phyloP scores from a whole-genome alignment of 2,888 invertebrate genomes.

The Lasioglossum morio region DNA sequence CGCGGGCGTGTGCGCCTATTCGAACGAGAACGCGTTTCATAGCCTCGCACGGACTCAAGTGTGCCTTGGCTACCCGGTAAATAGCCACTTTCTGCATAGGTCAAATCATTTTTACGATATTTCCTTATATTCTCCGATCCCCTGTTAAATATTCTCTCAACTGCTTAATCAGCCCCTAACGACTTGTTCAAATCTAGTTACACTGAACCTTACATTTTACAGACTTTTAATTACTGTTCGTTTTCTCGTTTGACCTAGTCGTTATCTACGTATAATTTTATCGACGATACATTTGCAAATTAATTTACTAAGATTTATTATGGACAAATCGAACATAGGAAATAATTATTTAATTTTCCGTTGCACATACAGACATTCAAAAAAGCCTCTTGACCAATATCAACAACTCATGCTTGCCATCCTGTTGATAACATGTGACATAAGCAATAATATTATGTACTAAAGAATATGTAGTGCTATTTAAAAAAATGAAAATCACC shows the following conservation, averaged over 20 bases:
- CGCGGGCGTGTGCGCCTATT: conserved; percentile 50
- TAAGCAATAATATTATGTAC: too few species aligned
- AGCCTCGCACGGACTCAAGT: conserved; percentile 42
- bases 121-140: neutral
- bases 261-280: neutral
- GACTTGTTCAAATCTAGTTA: neutral
- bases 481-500: too few species aligned
- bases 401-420: too few species aligned
- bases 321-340: neutral
- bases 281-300: neutral
- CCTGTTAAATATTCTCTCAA: neutral
- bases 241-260: neutral
- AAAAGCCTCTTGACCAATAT: too few species aligned
- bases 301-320: neutral
- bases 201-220: neutral
- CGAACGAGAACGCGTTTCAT: conserved; percentile 48
- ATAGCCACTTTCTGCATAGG: conserved; percentile 2
- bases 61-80: conserved; percentile 16
- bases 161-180: neutral
- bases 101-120: conserved; percentile 12
- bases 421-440: too few species aligned
- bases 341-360: neutral
- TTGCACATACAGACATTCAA: neutral
- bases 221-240: neutral
- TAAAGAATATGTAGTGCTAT: too few species aligned